Conservation (phyloP, 2,797 vertebrate species). For the Fratercula arctica region DNA sequence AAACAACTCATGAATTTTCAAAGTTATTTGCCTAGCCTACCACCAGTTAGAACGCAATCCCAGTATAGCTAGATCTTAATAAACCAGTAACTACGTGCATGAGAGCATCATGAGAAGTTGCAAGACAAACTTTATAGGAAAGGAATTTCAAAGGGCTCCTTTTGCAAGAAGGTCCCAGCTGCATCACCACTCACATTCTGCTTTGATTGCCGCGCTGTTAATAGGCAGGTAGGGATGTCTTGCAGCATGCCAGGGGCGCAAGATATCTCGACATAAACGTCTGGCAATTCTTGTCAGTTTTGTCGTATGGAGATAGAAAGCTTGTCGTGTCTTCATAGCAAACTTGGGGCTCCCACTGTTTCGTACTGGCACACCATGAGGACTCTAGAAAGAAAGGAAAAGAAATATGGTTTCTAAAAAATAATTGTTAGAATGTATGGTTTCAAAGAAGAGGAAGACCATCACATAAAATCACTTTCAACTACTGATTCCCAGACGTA, state of each 20-base stretch:
- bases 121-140: neutral
- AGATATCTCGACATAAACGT: constrained; percentile 91
- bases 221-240: constrained; percentile 93
- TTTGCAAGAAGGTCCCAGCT: neutral
- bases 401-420: neutral
- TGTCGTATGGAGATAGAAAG: constrained; percentile 94
- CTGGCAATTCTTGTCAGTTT: constrained; percentile 88
- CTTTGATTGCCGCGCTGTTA: constrained; percentile 95
- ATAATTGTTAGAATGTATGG: neutral
- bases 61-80: neutral
- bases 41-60: neutral
- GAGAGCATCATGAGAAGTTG: neutral
- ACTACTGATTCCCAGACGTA: neutral
- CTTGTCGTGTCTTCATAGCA: constrained; percentile 96
- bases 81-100: neutral
- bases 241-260: constrained; percentile 88
- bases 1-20: neutral
- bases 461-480: neutral
- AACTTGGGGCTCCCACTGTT: constrained; percentile 96
- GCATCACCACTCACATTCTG: constrained; percentile 86
- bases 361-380: constrained; percentile 87
- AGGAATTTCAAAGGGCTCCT: neutral
- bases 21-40: neutral
- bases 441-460: neutral
- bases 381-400: constrained; percentile 80